Evolutionary conservation across 2,797 vertebrate genomes (phyloP), one percentile per base, ranked within the genome.

Genomic region (Steatocranus sp.): DNA sequence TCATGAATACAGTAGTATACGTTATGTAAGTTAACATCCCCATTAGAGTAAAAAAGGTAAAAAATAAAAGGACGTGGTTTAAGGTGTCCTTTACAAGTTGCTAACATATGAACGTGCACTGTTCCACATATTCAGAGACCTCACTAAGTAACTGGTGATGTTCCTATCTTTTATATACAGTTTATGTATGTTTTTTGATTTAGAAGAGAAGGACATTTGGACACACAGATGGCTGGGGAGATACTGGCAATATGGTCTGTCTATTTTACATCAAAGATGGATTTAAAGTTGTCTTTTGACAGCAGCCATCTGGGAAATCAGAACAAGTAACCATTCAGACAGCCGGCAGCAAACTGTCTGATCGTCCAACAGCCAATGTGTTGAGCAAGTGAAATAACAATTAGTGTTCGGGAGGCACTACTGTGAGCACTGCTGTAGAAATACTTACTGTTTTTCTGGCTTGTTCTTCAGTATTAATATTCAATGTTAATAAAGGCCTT

Each of bases 1-100:
- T 66, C 0, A 5, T 66, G 36, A 66, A 25, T 38, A 23, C 20
- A 23, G 0, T 3, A 3, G 20, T 6, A 0, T 0, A 15, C 20
- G 15, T 41, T 41, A 25, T 68, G 36, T 68, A 17, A 43, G 36
- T 6, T 41, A 68, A 43, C 6, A 0, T 17, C 38, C 14, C 20
- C 3, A 68, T 68, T 25, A 25, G 63, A 68, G 36, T 43, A 23
- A 68, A 25, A 68, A 43, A 1, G 8, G 56, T 34, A 3, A 46
- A 11, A 11, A 23, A 25, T 25, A 4, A 38, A 38, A 43, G 63
- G 2, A 23, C 8, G 1, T 17, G 36, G 5, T 43, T 43, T 68
- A 17, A 36, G 8, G 32, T 36, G 34, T 36, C 34, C 32, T 61
- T 61, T 34, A 63, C 0, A 63, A 41, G 63, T 68, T 15, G 1